Evolutionary conservation across 2,113 vertebrate genomes (phyloP).

Genomic region (Leptocoma aspasia): DNA sequence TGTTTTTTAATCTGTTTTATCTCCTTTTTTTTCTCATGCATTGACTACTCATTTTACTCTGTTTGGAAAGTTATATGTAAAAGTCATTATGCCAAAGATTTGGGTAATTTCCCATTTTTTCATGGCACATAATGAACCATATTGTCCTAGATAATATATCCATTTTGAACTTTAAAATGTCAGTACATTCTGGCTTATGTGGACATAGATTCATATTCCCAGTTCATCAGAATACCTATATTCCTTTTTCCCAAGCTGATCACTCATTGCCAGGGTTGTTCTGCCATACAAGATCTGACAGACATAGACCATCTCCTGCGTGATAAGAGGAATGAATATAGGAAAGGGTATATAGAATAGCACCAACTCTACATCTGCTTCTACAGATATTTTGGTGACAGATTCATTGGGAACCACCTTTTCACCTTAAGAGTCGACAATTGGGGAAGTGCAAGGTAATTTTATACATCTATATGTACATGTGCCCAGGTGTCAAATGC

Average conservation of each 20-base stretch:
- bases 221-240: not conserved
- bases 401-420: fast-evolving
- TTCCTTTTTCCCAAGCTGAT: not conserved
- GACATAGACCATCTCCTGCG: not conserved
- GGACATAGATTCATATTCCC: not conserved
- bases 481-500: not conserved
- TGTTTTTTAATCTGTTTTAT: not conserved
- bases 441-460: fast-evolving
- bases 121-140: not conserved
- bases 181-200: not conserved
- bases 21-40: not conserved
- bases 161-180: not conserved
- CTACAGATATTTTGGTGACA: not conserved
- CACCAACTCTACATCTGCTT: not conserved
- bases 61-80: not conserved
- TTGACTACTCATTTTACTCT: not conserved
- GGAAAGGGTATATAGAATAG: not conserved
- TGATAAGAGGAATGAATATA: not conserved
- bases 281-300: not conserved
- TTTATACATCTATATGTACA: not conserved
- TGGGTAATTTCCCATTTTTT: not conserved
- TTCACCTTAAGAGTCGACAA: not conserved
- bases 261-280: not conserved
- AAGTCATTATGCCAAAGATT: not conserved
- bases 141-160: not conserved